phyloP scores from a whole-genome alignment of 2,797 vertebrate genomes.

The Oreortyx pictus region DNA sequence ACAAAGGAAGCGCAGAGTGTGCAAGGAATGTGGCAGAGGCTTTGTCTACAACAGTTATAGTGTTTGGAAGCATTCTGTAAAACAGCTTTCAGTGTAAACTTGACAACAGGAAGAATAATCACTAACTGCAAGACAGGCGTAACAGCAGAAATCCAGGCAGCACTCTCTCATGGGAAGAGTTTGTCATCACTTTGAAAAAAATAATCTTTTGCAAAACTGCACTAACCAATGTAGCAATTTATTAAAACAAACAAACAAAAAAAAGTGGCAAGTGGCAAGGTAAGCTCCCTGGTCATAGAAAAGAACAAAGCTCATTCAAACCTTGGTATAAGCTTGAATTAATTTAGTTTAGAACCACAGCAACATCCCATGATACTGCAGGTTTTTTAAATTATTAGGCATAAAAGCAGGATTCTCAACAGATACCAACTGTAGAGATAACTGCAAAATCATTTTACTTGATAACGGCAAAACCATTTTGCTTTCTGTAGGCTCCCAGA shows the following conservation, averaged over 20 bases:
- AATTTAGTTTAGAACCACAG: not conserved
- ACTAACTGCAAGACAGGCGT: not conserved
- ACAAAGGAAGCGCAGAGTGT: not conserved
- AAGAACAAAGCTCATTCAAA: conserved; percentile 12
- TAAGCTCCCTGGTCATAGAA: not conserved
- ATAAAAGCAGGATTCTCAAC: conserved; percentile 44
- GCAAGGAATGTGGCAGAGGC: not conserved
- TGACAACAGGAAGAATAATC: not conserved
- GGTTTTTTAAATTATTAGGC: conserved; percentile 46
- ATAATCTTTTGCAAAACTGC: not conserved
- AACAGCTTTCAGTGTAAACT: not conserved
- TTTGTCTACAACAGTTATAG: not conserved
- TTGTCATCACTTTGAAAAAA: not conserved
- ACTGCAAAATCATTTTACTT: not conserved
- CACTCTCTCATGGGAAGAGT: not conserved
- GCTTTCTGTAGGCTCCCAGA: not conserved
- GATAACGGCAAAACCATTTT: not conserved
- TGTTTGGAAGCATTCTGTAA: not conserved
- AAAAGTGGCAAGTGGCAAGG: not conserved
- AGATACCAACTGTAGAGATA: conserved; percentile 4
- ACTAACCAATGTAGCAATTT: not conserved
- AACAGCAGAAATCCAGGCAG: not conserved
- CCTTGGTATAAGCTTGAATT: conserved; percentile 2
- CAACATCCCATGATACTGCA: not conserved
- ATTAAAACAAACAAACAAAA: not conserved